Evolutionary conservation across 2,797 vertebrate genomes (phyloP), one percentile per base, ranked within the genome.

Genomic region (Gastrophryne carolinensis): DNA sequence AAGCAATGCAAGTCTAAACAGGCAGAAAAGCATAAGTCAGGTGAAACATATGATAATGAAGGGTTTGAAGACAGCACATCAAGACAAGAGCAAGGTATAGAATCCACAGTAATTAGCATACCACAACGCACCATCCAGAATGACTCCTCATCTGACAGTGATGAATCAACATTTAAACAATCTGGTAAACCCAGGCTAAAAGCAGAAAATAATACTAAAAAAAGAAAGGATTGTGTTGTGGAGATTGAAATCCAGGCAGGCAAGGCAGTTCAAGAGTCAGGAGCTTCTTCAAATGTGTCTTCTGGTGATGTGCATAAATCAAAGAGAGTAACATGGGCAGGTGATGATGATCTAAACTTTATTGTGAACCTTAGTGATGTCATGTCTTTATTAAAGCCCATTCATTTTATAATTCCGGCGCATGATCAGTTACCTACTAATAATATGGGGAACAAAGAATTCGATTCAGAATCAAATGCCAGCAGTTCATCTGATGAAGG

Each of bases 41-140:
- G 73, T 39, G 82, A 82, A 1, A 76, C 12, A 0, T 87, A 93
- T 27, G 84, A 89, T 5, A 97, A 98, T 50, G 80, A 87, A 68
- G 93, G 86, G n/a, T 96, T 88, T 85, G 80, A 81, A 12, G 79
- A 80, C 12, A 41, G 30, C 23, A 84, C 80, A 0, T 86, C 85
- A 24, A 73, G 6, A 41, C 9, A 41, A n/a, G n/a, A n/a, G 9
- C 79, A 1, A 37, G n/a, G 5, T 3, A 58, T 44, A 41, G 75
- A 24, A 52, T 72, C 15, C 3, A 0, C 30, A 24, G 34, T 1
- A 23, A 65, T 17, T 0, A 29, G 0, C 0, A 35, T 1, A 24
- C 8, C 0, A 1, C 4, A 53, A 24, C n/a, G 47, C 29, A 10
- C 27, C 37, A 11, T 10, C 35, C 9, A 47, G n/a, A n/a, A 26